Base-by-base conservation (phyloP, 2,797 vertebrate species). In the Sebastiscus tertius region DNA sequence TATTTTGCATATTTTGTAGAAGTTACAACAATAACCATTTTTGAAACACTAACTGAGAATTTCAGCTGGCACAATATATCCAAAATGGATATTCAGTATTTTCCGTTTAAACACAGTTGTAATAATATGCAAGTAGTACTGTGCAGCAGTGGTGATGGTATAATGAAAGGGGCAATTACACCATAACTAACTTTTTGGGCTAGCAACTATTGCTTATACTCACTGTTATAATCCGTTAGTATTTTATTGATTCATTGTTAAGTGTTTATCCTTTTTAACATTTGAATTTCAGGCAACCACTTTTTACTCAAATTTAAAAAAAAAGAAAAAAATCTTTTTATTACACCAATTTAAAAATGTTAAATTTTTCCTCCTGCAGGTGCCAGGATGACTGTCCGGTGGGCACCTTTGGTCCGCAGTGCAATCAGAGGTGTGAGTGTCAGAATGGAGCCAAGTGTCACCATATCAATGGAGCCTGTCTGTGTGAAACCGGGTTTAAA, bases 331-430 rank as follows among this genome's bases (percentile, higher is more conserved):
- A 27, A 27, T 27, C 39, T 66, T 13, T 11, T n/a, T 71, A 26
- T 74, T 27, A 9, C 49, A 69, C 9, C 56, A 69, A 22, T 79
- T 85, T 83, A 69, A 84, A 78, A 73, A 62, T 77, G 13, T 69
- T n/a, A 66, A 10, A 24, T 55, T 78, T 52, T 14, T 31, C 82
- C 77, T 61, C 79, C 74, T 49, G 20, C 94, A 99, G 99, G 94
- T 99, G 99, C 91, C 99, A 99, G 84, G 98, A 99, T 77, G 98
- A 99, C 88, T 99, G 99, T 88, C 97, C 98, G 9, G 92, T 99
- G 0, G 98, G 98, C 67, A 98, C 96, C 1, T 99, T 97, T 0
- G 98, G 99, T 72, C 97, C 96, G 27, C 97, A 97, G 91, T 99
- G 99, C 80, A 90, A 96, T 0, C 97, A 97, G 36, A 96, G 78